Evolutionary conservation across 37 sponge, comb jelly and placozoan genomes (phyloP).

Genomic region (Agelas oroides): DNA sequence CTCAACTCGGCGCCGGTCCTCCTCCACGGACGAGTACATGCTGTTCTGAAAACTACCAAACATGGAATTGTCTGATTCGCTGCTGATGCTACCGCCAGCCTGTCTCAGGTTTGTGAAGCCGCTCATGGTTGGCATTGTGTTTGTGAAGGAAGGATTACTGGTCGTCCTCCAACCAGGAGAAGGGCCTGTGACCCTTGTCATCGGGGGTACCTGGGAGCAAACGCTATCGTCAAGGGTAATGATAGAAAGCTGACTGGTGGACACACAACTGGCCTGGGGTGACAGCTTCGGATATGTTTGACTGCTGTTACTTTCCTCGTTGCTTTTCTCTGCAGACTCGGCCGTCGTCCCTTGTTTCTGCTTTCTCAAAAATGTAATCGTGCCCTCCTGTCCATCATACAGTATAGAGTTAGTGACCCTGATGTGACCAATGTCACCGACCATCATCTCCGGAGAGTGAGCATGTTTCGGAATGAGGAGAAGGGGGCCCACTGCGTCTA

Average conservation of each 20-base stretch:
- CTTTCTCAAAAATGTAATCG: conserved; percentile 29
- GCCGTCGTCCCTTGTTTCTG: neutral
- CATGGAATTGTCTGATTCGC: neutral
- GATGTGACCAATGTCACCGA: conserved; percentile 87
- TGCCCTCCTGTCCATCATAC: conserved; percentile 52
- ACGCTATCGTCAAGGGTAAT: no score
- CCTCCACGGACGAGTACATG: neutral
- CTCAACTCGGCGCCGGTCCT: conserved; percentile 40
- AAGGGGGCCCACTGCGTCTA: conserved; percentile 84
- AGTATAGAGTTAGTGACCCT: conserved; percentile 76
- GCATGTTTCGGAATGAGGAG: conserved; percentile 93
- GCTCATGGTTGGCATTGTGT: neutral
- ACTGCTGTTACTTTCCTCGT: no score
- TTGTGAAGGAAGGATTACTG: neutral
- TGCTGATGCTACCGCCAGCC: neutral
- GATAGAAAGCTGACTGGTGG: neutral
- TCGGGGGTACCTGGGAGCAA: no score
- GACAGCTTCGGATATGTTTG: conserved; percentile 21
- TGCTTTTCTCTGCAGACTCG: no score
- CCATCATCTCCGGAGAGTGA: conserved; percentile 87
- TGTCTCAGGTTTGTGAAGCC: neutral
- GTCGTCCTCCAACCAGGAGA: no score
- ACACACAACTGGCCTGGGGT: conserved; percentile 14
- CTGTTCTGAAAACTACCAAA: neutral
- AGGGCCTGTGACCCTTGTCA: no score